These are phyloP conservation scores for Piaya cayana DNA, from an alignment of 2,113 vertebrate species.

Conservation along the genomic window DNA sequence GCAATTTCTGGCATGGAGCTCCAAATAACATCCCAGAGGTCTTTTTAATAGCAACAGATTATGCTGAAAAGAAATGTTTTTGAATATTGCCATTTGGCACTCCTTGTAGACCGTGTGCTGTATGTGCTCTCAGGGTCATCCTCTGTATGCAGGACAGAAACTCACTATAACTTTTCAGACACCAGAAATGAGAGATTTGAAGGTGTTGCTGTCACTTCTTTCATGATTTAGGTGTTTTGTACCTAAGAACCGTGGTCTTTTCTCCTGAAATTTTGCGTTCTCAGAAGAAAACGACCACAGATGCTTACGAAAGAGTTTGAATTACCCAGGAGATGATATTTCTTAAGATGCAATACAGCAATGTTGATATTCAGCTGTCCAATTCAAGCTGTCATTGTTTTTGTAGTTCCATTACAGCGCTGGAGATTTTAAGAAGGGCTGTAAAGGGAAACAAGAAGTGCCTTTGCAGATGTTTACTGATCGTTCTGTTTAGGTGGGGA, in stretches of 20 bases:
- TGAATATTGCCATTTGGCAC: not conserved
- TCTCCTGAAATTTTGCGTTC: not conserved
- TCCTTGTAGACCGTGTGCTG: rapidly evolving
- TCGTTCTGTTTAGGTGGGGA: not conserved
- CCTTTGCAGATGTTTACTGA: not conserved
- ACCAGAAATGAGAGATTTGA: not conserved
- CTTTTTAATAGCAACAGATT: not conserved
- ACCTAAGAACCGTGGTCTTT: not conserved
- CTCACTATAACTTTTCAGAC: not conserved
- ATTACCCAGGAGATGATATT: not conserved
- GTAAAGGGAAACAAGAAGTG: not conserved
- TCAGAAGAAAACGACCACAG: not conserved
- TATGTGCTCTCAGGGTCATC: not conserved
- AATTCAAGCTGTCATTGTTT: slow-evolving; percentile 6
- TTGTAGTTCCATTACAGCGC: not conserved
- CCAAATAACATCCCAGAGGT: not conserved
- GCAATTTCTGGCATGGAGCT: not conserved
- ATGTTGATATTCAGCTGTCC: not conserved
- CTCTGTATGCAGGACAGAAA: not conserved
- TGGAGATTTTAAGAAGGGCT: not conserved
- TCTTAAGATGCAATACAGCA: not conserved
- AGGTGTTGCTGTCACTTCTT: not conserved
- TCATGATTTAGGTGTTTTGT: not conserved
- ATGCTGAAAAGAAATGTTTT: not conserved
- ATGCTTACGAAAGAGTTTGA: not conserved